These are phyloP conservation scores for Alectoris magna DNA, from an alignment of 2,797 vertebrate species.

Conservation along the genomic window DNA sequence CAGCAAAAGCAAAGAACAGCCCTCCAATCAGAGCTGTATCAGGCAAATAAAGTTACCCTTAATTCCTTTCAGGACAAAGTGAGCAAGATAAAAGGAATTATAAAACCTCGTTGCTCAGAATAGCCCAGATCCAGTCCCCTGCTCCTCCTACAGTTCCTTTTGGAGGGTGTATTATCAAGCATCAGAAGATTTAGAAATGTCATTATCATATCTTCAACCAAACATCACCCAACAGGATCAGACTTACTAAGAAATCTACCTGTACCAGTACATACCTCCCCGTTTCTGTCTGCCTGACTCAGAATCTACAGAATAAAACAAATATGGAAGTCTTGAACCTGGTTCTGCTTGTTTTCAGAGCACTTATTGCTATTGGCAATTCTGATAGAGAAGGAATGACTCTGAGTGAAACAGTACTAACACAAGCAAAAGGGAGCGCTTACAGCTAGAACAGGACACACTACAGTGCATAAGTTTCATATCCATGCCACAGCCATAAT, in stretches of 20 bases:
- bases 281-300: background rate
- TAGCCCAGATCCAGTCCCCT: background rate
- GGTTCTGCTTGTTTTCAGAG: conserved; percentile 47
- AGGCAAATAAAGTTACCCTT: background rate
- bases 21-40: background rate
- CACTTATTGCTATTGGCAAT: conserved; percentile 15
- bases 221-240: background rate
- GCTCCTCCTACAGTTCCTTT: background rate
- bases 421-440: conserved; percentile 43
- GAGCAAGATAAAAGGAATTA: background rate
- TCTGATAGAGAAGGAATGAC: conserved; percentile 53
- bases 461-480: background rate
- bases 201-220: background rate
- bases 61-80: background rate
- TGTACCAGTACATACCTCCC: background rate
- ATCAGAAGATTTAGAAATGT: background rate
- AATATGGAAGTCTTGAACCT: background rate
- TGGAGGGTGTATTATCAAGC: background rate
- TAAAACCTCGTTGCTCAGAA: background rate
- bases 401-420: conserved; percentile 53
- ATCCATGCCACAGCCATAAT: background rate
- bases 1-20: background rate
- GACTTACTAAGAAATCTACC: background rate
- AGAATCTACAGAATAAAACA: conserved; percentile 1
- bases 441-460: conserved; percentile 21